A percentile compares a stretch with the other conserved stretches of the same genome.
Evolutionary conservation across 2,113 vertebrate genomes (phyloP).

Genomic region (Rhipidura dahli): DNA sequence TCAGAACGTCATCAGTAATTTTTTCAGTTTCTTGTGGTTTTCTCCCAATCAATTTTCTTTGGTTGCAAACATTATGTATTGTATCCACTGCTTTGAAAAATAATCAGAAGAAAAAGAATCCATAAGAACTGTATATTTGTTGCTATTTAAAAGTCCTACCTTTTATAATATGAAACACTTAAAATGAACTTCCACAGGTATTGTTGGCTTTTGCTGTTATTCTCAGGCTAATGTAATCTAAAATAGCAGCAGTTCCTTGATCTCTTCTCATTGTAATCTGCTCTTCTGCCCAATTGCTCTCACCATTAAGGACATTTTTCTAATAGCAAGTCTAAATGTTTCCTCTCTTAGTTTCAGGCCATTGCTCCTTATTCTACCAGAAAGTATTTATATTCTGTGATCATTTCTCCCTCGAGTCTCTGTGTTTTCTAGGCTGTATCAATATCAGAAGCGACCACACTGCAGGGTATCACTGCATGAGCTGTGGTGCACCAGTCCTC

Average conservation of each 20-base stretch:
- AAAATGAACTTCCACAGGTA: neutral
- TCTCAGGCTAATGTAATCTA: neutral
- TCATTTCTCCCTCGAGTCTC: slow-evolving; percentile 49
- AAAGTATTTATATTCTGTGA: slow-evolving; percentile 56
- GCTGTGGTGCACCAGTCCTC: neutral
- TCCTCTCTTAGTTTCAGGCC: slow-evolving; percentile 63
- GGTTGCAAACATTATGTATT: neutral
- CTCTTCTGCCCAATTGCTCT: slow-evolving; percentile 56
- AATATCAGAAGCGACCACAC: slow-evolving; percentile 42
- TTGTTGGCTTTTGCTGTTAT: neutral
- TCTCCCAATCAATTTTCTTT: neutral
- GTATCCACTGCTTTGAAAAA: neutral
- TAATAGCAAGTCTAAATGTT: slow-evolving; percentile 63
- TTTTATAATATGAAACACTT: neutral
- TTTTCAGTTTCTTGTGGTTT: neutral
- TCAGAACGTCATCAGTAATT: neutral
- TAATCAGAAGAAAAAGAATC: neutral
- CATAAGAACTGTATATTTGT: neutral
- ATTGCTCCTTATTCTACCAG: slow-evolving; percentile 67
- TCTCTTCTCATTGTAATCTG: slow-evolving; percentile 29
- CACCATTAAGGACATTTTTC: slow-evolving; percentile 53
- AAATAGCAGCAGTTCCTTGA: slow-evolving; percentile 18
- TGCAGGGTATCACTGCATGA: neutral
- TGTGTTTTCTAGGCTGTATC: slow-evolving; percentile 42
- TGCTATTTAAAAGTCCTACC: neutral